Conservation (phyloP, 2,113 vertebrate species). For the Periophthalmus modestus region DNA sequence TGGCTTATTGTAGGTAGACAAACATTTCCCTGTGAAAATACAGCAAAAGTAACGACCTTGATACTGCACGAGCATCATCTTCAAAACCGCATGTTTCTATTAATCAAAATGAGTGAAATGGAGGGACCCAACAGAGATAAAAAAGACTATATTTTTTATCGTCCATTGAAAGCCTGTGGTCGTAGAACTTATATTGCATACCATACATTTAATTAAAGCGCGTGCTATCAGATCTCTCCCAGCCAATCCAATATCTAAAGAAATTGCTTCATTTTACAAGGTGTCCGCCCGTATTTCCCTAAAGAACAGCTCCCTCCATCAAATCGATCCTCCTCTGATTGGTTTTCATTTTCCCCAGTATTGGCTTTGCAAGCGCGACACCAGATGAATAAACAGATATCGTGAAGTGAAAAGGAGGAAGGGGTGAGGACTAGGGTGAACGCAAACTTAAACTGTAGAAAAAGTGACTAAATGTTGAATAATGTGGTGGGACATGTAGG, state of each 20-base stretch:
- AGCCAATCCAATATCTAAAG: neutral
- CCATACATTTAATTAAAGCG: neutral
- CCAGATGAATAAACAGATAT: neutral
- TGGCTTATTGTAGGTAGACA: too few relatives aligned
- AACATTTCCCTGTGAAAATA: too few relatives aligned
- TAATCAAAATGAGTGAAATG: neutral
- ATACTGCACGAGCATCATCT: neutral
- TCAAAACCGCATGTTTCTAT: neutral
- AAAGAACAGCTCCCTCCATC: neutral
- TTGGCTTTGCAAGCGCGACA: neutral
- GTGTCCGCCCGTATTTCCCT: neutral
- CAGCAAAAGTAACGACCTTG: too few relatives aligned
- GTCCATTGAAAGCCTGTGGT: neutral
- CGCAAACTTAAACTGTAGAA: too few relatives aligned
- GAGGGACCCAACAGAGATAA: neutral
- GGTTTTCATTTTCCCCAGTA: constrained; percentile 3
- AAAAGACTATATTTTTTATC: neutral
- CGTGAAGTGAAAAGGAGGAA: neutral
- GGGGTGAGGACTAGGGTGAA: too few relatives aligned
- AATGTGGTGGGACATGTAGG: too few relatives aligned
- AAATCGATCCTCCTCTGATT: neutral
- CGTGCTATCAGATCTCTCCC: neutral
- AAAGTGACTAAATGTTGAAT: too few relatives aligned
- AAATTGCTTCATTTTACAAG: constrained; percentile 1
- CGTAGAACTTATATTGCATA: neutral